phyloP scores from a whole-genome alignment of 2,888 invertebrate species.

The Limnephilus lunatus region DNA sequence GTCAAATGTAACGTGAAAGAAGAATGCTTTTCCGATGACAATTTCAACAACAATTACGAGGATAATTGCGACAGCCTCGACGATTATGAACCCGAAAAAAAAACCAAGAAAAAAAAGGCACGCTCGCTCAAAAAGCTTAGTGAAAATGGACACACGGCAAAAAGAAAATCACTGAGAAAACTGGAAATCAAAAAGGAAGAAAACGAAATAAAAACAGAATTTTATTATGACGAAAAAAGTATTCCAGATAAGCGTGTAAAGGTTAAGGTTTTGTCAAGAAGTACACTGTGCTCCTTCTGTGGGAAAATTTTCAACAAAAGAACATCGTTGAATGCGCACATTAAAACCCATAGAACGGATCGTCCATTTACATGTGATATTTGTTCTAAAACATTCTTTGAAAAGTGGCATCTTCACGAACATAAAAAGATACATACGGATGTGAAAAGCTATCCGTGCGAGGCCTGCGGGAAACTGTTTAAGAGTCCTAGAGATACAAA shows the following conservation, averaged over 20 bases:
- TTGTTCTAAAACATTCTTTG: slow-evolving; percentile 52
- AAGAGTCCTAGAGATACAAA: slow-evolving; percentile 67
- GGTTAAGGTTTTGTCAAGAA: slow-evolving; percentile 47
- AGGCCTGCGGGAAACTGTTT: slow-evolving; percentile 56
- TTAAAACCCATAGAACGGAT: slow-evolving; percentile 51
- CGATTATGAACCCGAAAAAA: slow-evolving; percentile 36
- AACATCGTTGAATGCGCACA: slow-evolving; percentile 46
- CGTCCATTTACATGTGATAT: slow-evolving; percentile 54
- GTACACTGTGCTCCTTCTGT: slow-evolving; percentile 51
- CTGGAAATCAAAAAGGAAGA: background rate
- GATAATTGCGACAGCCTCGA: slow-evolving; percentile 42
- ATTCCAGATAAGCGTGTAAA: slow-evolving; percentile 24
- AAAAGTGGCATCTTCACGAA: slow-evolving; percentile 57
- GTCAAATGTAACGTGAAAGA: slow-evolving; percentile 44
- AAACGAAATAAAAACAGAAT: slow-evolving; percentile 37
- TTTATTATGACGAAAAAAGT: background rate
- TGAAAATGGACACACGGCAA: slow-evolving; percentile 24
- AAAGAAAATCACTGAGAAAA: slow-evolving; percentile 41
- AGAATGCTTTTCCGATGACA: slow-evolving; percentile 51
- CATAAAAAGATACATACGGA: slow-evolving; percentile 53
- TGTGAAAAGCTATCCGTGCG: slow-evolving; percentile 52
- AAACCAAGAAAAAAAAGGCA: slow-evolving; percentile 34
- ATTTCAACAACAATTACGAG: slow-evolving; percentile 45
- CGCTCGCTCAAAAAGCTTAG: background rate
- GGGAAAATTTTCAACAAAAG: slow-evolving; percentile 42